Base-by-base conservation (phyloP, 2,113 vertebrate genomes). In the Petromus typicus region DNA sequence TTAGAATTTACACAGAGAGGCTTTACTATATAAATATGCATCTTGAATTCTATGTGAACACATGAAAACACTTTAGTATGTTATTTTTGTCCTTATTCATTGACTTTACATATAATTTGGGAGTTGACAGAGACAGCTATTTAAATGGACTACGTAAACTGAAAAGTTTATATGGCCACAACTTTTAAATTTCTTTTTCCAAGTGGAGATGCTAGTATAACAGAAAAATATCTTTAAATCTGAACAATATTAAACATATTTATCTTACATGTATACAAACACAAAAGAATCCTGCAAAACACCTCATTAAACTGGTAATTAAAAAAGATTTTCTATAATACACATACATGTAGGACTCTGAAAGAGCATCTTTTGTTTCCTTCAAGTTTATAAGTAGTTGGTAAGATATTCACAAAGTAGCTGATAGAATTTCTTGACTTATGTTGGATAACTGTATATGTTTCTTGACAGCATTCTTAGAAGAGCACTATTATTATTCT, bases 401-500 rank as follows among this genome's bases (percentile, higher is more conserved):
- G 27, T 96, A 14, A 10, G 51, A 91, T 97, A 96, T 95, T 94
- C 95, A 85, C 86, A 98, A 98, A 97, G 97, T 94, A 98, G 86
- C 92, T 98, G 98, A 98, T 97, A 97, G 6, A 79, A 96, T 97
- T 10, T 84, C 34, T 95, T 98, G 94, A 98, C 98, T 98, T 98
- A 98, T 98, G 98, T 98, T 97, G 61, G 81, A 96, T 97, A 98
- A 97, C 97, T 96, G 82, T 94, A 96, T 97, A 96, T 98, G 93
- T 97, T 97, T 98, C 95, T 98, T 97, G 97, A 98, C 98, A 97
- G 95, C 82, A 98, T 71, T 97, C 96, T 98, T 93, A 98, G 92
- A 81, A 98, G 98, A 98, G 14, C 71, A 97, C 97, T 91, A 1
- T 98, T 98, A 98, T 98, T 98, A 98, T 89, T 98, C 98, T 99